phyloP scores from a whole-genome alignment of 2,888 invertebrate genomes.

The Chamaedrilus cognettii region DNA sequence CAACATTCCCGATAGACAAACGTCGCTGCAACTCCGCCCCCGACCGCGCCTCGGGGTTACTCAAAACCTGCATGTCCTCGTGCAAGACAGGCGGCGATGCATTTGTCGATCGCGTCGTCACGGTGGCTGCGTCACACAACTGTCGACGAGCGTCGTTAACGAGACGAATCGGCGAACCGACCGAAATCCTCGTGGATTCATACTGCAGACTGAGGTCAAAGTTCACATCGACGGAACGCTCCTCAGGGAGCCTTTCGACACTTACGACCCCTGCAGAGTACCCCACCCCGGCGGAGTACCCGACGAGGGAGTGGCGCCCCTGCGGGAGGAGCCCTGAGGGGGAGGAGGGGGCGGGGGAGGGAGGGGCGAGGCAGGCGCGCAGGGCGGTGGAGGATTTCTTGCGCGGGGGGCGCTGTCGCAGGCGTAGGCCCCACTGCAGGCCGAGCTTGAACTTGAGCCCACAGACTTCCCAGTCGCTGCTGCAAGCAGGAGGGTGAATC shows the following conservation, averaged over 20 bases:
- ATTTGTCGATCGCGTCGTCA: too few species aligned
- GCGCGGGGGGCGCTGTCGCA: neutral
- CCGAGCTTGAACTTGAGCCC: neutral
- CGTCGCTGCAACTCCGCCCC: too few species aligned
- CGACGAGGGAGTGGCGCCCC: neutral
- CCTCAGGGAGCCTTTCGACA: neutral
- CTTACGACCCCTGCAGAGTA: neutral
- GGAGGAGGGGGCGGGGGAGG: neutral
- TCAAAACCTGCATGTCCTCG: too few species aligned
- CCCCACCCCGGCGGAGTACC: too few species aligned
- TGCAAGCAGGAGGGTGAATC: too few species aligned
- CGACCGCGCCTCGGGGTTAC: too few species aligned
- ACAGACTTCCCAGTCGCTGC: neutral
- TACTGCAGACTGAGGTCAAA: neutral
- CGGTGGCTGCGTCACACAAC: neutral
- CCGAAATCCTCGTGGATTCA: neutral
- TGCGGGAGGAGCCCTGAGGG: neutral
- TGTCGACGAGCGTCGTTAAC: neutral
- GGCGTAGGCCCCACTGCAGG: neutral
- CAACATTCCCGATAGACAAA: too few species aligned
- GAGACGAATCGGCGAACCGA: neutral
- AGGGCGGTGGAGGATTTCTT: neutral
- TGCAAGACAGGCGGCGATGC: too few species aligned
- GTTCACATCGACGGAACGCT: neutral
- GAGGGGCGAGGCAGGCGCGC: too few species aligned